These are phyloP conservation scores for Rhynchotus rufescens DNA, from an alignment of 2,797 vertebrate species.

Conservation along the genomic window DNA sequence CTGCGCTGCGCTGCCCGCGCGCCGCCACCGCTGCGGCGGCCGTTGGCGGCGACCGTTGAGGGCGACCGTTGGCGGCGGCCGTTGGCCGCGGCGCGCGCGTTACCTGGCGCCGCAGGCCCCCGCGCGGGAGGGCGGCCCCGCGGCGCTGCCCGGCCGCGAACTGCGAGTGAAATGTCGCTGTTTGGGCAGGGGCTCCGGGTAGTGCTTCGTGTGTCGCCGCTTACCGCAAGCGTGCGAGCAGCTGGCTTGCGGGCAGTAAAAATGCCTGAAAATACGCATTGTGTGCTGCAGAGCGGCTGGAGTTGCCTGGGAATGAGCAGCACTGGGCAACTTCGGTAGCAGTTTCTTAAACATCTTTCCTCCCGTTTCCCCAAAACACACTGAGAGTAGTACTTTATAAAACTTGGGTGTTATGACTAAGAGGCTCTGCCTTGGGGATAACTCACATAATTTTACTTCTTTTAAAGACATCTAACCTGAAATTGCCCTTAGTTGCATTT, in stretches of 20 bases:
- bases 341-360: neutral
- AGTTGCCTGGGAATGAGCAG: neutral
- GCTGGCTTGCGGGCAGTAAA: rapidly evolving
- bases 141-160: no score
- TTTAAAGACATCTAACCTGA: neutral
- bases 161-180: neutral
- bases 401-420: rapidly evolving
- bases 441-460: rapidly evolving
- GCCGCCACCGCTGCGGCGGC: neutral
- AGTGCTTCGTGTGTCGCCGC: no score
- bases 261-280: neutral
- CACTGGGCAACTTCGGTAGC: neutral
- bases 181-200: rapidly evolving
- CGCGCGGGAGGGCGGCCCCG: no score
- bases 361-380: no score
- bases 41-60: no score
- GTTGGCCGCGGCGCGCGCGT: neutral
- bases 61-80: neutral
- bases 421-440: neutral
- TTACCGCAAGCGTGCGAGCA: no score
- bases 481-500: rapidly evolving
- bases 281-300: rapidly evolving
- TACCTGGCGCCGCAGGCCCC: neutral
- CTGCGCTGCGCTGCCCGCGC: no score
- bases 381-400: rapidly evolving